A percentile compares a stretch with the other conserved stretches of the same genome.
These are phyloP conservation scores for Oncorhynchus nerka DNA, from an alignment of 2,113 vertebrate species.

Conservation along the genomic window DNA sequence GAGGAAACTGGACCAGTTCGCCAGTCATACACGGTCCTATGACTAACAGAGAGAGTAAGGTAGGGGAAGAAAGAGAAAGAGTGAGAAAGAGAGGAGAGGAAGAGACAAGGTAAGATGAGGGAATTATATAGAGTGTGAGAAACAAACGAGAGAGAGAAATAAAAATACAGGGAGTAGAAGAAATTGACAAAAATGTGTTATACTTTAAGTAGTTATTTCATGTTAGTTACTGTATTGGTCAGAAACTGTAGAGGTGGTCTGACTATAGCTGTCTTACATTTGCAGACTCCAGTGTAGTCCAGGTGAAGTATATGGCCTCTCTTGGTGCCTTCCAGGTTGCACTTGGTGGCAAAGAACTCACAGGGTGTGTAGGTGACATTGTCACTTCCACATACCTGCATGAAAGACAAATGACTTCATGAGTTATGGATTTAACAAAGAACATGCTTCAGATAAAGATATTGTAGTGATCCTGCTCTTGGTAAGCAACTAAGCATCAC, in stretches of 20 bases:
- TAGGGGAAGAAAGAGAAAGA: too few relatives aligned
- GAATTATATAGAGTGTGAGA: neutral
- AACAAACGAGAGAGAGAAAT: neutral
- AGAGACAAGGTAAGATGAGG: neutral
- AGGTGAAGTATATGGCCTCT: conserved; percentile 83
- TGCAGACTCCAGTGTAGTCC: conserved; percentile 89
- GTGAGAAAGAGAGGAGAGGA: neutral
- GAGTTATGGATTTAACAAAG: neutral
- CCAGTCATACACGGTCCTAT: conserved; percentile 81
- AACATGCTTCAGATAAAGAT: too few relatives aligned
- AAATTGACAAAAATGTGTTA: neutral
- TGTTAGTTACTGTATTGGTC: neutral
- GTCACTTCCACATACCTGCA: conserved; percentile 88
- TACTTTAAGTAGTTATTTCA: neutral
- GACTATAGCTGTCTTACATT: conserved; percentile 70
- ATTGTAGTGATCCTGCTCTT: too few relatives aligned
- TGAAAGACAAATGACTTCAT: neutral
- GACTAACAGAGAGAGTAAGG: conserved; percentile 64
- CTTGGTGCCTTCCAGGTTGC: conserved; percentile 86
- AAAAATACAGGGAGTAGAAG: neutral
- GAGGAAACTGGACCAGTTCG: conserved; percentile 87
- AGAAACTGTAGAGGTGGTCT: neutral
- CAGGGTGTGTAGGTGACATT: conserved; percentile 89
- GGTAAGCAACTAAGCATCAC: too few relatives aligned
- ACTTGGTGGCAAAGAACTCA: conserved; percentile 88